A percentile compares a stretch with the other conserved stretches of the same genome.
Evolutionary conservation across 2,113 vertebrate genomes (phyloP).

Genomic region (Scatophagus argus): DNA sequence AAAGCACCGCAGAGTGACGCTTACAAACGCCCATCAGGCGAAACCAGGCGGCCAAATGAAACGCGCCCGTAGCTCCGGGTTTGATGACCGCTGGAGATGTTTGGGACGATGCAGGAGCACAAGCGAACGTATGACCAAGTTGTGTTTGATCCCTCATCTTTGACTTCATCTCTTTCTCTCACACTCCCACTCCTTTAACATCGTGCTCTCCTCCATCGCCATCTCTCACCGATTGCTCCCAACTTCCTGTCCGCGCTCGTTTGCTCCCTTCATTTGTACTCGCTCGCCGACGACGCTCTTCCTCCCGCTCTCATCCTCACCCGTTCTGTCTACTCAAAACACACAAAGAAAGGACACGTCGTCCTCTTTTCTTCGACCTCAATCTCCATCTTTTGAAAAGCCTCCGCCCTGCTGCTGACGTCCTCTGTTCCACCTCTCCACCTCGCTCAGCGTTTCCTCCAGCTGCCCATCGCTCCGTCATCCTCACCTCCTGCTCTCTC

Average conservation of each 20-base stretch:
- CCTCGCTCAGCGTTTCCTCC: constrained; percentile 40
- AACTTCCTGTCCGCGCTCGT: background rate
- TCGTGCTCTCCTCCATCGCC: constrained; percentile 1
- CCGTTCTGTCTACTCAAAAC: background rate
- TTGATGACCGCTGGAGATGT: no score
- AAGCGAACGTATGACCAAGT: no score
- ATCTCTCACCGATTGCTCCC: constrained; percentile 18
- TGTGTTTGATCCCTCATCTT: no score
- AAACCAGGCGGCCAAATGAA: no score
- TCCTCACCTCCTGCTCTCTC: constrained; percentile 24
- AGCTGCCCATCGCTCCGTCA: constrained; percentile 17
- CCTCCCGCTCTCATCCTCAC: background rate
- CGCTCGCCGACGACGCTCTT: background rate
- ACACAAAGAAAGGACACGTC: background rate
- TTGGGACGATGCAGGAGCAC: no score
- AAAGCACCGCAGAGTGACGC: no score
- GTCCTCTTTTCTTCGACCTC: no score
- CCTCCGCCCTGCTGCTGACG: constrained; percentile 20
- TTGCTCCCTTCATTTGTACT: background rate
- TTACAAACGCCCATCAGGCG: no score
- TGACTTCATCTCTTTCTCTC: no score
- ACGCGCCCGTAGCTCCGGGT: no score
- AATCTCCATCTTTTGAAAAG: background rate
- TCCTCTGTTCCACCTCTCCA: constrained; percentile 43
- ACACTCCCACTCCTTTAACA: constrained; percentile 16